Evolutionary conservation across 30 jellyfish, hydroid and myxozoan species (phyloP).

Genomic region (Cassiopea xamachana): DNA sequence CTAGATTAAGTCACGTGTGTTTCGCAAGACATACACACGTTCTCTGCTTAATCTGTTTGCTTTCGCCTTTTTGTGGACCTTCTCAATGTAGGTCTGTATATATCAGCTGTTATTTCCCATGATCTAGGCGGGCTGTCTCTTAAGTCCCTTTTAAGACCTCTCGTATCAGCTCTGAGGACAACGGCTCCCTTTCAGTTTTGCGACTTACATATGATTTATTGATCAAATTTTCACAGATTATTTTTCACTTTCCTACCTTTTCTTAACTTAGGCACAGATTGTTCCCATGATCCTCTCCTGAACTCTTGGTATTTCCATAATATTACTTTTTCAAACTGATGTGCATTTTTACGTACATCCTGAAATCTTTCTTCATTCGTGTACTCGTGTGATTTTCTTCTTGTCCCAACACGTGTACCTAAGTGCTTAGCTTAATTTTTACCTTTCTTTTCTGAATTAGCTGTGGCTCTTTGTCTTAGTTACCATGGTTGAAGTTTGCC

Average conservation of each 20-base stretch:
- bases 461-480: no score
- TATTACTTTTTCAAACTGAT: background rate
- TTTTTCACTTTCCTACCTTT: conserved; percentile 3
- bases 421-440: no score
- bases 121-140: conserved; percentile 29
- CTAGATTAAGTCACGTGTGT: conserved; percentile 49
- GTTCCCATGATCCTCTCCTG: background rate
- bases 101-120: conserved; percentile 41
- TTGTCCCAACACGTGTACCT: no score
- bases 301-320: background rate
- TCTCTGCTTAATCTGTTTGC: conserved; percentile 29
- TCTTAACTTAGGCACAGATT: background rate
- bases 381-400: no score
- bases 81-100: conserved; percentile 28
- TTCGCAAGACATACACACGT: conserved; percentile 53
- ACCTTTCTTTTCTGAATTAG: no score
- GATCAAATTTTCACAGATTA: conserved; percentile 3
- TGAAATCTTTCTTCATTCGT: no score
- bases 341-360: background rate
- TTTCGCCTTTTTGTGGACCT: conserved; percentile 3
- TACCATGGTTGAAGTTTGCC: no score
- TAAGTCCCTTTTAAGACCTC: conserved; percentile 12
- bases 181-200: conserved; percentile 4
- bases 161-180: background rate
- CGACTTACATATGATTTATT: background rate